These are phyloP conservation scores for Phrynocephalus forsythii DNA, from an alignment of 2,797 vertebrate genomes.

Conservation along the genomic window DNA sequence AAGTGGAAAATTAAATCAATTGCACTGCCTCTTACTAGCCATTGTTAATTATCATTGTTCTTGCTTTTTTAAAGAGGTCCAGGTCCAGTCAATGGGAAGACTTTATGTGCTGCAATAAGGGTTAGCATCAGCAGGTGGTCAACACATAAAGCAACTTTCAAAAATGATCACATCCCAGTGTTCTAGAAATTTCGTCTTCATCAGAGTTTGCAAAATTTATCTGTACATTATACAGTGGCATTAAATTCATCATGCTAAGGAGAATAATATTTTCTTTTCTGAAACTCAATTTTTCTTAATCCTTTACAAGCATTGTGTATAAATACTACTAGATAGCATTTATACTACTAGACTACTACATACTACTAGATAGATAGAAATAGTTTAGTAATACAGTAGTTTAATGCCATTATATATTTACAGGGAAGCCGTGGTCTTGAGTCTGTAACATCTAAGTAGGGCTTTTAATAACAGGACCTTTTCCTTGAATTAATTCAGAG, in stretches of 20 bases:
- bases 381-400: not conserved
- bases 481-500: no score
- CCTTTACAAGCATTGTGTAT: not conserved
- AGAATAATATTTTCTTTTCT: not conserved
- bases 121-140: not conserved
- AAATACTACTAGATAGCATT: not conserved
- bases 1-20: not conserved
- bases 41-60: not conserved
- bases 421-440: no score
- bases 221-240: not conserved
- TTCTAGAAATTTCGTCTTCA: not conserved
- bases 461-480: no score
- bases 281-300: not conserved
- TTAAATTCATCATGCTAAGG: not conserved
- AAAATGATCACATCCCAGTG: not conserved
- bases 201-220: not conserved
- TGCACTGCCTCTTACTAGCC: not conserved
- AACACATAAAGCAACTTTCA: not conserved
- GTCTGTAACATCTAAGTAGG: no score
- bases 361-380: not conserved
- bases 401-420: not conserved
- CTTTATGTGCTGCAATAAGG: conserved; percentile 19
- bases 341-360: not conserved
- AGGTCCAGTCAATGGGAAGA: not conserved
- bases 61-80: not conserved